Percentiles rank a stretch among this genome's conserved stretches.
phyloP scores from a whole-genome alignment of 2,797 vertebrate genomes.

The Decapterus maruadsi region DNA sequence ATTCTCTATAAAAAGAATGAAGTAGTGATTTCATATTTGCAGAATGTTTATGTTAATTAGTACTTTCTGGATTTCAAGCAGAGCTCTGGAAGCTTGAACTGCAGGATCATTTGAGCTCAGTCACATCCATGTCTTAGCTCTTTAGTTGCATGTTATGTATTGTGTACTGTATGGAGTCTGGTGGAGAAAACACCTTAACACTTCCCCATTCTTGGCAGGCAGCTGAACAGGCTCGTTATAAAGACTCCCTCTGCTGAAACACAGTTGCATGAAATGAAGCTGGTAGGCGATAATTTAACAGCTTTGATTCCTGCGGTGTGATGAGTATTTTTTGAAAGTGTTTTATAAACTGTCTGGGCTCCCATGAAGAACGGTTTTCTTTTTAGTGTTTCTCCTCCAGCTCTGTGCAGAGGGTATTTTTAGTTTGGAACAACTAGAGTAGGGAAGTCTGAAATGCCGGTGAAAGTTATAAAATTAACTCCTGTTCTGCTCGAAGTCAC shows the following conservation, averaged over 20 bases:
- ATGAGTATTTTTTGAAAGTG: not conserved
- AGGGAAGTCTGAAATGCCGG: not conserved
- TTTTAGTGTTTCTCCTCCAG: not conserved
- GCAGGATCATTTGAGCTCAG: not conserved
- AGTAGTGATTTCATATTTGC: too few relatives aligned
- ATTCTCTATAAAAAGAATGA: too few relatives aligned
- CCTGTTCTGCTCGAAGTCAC: not conserved
- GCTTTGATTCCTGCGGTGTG: conserved; percentile 10
- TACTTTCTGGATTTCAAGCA: not conserved
- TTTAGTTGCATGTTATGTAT: not conserved
- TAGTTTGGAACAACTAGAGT: not conserved
- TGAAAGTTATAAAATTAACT: not conserved
- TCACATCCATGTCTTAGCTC: not conserved
- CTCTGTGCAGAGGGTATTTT: not conserved
- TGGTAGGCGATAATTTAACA: conserved; percentile 17
- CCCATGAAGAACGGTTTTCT: conserved; percentile 1
- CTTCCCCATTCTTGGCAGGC: not conserved
- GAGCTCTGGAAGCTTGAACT: not conserved
- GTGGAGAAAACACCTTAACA: not conserved
- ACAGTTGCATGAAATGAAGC: not conserved
- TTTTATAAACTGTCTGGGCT: conserved; percentile 21
- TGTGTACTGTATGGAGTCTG: not conserved
- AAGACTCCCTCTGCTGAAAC: not conserved
- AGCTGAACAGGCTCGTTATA: not conserved
- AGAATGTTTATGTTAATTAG: too few relatives aligned